A percentile compares a stretch with the other conserved stretches of the same genome.
Conservation (phyloP, 2,888 invertebrate species). For the Xestia rhomboidea region DNA sequence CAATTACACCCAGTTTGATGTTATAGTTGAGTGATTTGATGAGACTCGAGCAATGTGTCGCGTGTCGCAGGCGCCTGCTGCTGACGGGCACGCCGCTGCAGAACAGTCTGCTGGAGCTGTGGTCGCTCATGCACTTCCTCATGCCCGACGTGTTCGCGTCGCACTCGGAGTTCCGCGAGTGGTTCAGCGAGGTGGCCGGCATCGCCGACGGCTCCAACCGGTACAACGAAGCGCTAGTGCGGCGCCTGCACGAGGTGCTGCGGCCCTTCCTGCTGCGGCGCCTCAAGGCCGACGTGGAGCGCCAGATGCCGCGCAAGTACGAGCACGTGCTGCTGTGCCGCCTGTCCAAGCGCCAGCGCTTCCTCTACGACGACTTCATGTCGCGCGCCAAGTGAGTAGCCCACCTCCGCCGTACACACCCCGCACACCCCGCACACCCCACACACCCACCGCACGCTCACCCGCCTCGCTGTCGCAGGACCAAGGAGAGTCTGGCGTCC, state of each 20-base stretch:
- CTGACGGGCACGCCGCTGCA: slow-evolving; percentile 98
- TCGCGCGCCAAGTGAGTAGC: slow-evolving; percentile 95
- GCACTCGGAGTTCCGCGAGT: slow-evolving; percentile 98
- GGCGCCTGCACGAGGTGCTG: slow-evolving; percentile 91
- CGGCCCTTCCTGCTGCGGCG: slow-evolving; percentile 98
- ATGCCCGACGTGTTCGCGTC: slow-evolving; percentile 99
- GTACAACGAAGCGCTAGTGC: slow-evolving; percentile 81
- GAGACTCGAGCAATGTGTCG: not conserved
- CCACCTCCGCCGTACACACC: rapidly evolving
- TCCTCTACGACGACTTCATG: slow-evolving; percentile 99
- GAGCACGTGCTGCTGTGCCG: slow-evolving; percentile 98
- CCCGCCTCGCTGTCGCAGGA: slow-evolving; percentile 90
- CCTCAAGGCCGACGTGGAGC: slow-evolving; percentile 98
- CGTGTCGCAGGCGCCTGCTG: slow-evolving; percentile 93
- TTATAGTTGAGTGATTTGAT: not conserved
- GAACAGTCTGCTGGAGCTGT: slow-evolving; percentile 98
- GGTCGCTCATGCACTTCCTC: slow-evolving; percentile 99
- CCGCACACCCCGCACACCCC: too few relatives aligned
- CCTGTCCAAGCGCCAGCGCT: slow-evolving; percentile 98
- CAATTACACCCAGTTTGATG: not conserved
- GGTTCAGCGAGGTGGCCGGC: slow-evolving; percentile 98
- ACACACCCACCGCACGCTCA: not conserved
- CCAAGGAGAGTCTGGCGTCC: slow-evolving; percentile 97
- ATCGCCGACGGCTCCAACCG: slow-evolving; percentile 79
- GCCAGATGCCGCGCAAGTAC: slow-evolving; percentile 98